Percentiles rank a stretch among this genome's conserved stretches.
phyloP scores from a whole-genome alignment of 2,888 invertebrate genomes.

The Didymodactylos carnosus region DNA sequence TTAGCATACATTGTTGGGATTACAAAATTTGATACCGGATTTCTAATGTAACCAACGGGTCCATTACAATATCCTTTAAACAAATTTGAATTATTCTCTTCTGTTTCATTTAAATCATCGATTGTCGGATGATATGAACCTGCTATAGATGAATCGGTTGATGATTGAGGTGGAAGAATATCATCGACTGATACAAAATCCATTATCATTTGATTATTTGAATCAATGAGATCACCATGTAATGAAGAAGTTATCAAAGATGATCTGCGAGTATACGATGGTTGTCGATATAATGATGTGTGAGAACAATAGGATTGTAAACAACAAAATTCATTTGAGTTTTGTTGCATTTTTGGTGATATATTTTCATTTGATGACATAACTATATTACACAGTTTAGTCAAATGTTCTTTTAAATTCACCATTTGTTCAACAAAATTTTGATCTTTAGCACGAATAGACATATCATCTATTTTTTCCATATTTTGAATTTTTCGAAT shows the following conservation, averaged over 20 bases:
- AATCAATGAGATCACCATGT: no score
- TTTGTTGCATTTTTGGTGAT: background rate
- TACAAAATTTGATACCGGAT: background rate
- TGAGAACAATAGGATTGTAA: background rate
- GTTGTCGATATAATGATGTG: background rate
- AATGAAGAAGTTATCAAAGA: background rate
- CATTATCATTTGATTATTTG: no score
- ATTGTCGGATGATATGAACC: no score
- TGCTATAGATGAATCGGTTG: background rate
- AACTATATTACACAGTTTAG: background rate
- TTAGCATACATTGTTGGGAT: background rate
- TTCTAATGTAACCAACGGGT: background rate
- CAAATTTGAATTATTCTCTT: no score
- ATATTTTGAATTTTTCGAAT: background rate
- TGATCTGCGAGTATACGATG: no score
- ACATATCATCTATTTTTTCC: background rate
- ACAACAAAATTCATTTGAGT: background rate
- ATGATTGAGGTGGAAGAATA: background rate
- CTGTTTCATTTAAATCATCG: no score
- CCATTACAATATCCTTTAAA: no score
- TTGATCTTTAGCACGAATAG: background rate
- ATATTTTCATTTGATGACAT: background rate
- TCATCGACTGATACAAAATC: no score
- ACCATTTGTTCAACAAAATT: background rate
- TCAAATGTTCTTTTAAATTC: background rate